Evolutionary conservation across 2,888 invertebrate genomes (phyloP), one percentile per base, ranked within the genome.

Genomic region (Papilio elwesi): DNA sequence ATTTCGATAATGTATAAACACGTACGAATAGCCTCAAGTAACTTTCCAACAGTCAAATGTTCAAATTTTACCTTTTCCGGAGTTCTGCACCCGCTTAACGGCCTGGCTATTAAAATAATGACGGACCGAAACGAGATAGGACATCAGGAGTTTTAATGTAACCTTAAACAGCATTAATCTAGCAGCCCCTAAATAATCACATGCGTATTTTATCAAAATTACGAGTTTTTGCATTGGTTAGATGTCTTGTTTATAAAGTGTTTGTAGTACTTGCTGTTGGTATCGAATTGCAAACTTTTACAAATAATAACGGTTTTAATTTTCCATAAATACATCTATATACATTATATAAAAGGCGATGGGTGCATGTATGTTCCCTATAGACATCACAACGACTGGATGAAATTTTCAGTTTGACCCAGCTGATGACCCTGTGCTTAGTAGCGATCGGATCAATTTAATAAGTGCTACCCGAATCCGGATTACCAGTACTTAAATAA

Each of bases 121-220:
- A 47, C 55, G 67, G 26, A 47, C 55, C 26, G 16, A 15, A n/a
- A 16, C 38, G 48, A 43, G 67, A 68, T 68, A 68, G 67, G 55
- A 68, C 66, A n/a, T 52, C 57, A 57, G 13, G 36, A 68, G 67
- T 55, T 68, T 26, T 68, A 68, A 68, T 55, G 55, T n/a, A 6
- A 26, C 26, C n/a, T 55, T 66, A 68, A 67, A 68, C 26, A 48
- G 55, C 47, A 55, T 68, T 57, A 57, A 57, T 57, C 57, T 57
- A 0, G 9, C 38, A 59, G 13, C 36, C 59, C 59, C 59, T 59
- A 59, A 59, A 59, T 38, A 59, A 59, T 13, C 38, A 59, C 57
- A 57, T 38, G 9, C 38, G 38, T 59, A 38, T 59, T 59, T 38
- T 48, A 15, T 26, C 1, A 67, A 43, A 43, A n/a, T 43, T 5